Evolutionary conservation across 2,113 vertebrate genomes (phyloP).

Genomic region (Siniperca chuatsi): DNA sequence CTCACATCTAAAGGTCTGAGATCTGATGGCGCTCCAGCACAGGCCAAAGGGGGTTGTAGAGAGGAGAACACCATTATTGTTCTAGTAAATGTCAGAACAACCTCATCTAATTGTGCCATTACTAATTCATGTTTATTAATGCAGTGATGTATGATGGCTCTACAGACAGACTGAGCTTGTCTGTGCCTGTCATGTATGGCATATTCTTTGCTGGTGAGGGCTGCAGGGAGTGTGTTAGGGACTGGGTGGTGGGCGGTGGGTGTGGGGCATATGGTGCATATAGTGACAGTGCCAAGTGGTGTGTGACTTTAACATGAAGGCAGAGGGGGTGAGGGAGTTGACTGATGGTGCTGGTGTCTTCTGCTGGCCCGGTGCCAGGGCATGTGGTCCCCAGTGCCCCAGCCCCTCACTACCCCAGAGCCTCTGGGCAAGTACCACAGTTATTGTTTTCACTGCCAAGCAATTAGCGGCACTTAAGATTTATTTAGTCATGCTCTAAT

Average conservation of each 20-base stretch:
- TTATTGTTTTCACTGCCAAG: constrained; percentile 87
- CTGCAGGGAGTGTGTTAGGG: constrained; percentile 55
- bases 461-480: constrained; percentile 87
- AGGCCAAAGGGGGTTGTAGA: constrained; percentile 59
- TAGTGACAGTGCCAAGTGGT: constrained; percentile 73
- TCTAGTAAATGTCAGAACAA: constrained; percentile 79
- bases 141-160: constrained; percentile 78
- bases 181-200: constrained; percentile 70
- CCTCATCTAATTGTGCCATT: constrained; percentile 80
- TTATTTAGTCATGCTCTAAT: constrained; percentile 88
- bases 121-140: constrained; percentile 86
- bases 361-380: constrained; percentile 82
- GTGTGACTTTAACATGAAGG: constrained; percentile 73
- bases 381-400: constrained; percentile 73
- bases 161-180: constrained; percentile 67
- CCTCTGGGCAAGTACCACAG: constrained; percentile 83
- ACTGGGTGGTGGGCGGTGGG: constrained; percentile 48
- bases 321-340: constrained; percentile 59
- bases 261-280: constrained; percentile 70
- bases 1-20: constrained; percentile 55
- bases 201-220: constrained; percentile 62
- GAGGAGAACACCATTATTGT: constrained; percentile 68
- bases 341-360: constrained; percentile 77
- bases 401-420: constrained; percentile 64
- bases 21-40: constrained; percentile 41